Evolutionary conservation across 2,113 vertebrate species (phyloP), one percentile per base, ranked within the genome.

Genomic region (Pelecanus crispus): DNA sequence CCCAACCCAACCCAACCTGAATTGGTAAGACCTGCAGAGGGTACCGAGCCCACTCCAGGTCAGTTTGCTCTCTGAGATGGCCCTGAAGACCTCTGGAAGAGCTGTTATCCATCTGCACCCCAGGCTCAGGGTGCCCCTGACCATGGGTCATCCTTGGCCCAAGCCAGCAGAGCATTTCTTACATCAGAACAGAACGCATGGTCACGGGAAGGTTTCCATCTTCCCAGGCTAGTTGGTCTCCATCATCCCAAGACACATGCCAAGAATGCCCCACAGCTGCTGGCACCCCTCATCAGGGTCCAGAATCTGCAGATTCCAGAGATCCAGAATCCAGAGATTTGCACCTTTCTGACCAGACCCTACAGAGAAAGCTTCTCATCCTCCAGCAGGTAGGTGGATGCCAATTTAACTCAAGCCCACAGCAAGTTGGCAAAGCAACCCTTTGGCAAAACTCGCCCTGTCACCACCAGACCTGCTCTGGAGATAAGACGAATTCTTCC

Each of bases 401-500:
- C 20, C 38, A 67, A 5, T 36, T 81, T 7, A 53, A 47, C 67
- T 49, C 32, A 38, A 31, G 22, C 16, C 56, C 67, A 52, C 15
- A 81, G 72, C 0, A 3, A 80, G 32, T 1, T 94, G 96, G 89
- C 70, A 70, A 38, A 88, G 66, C 31, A 70, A 3, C 28, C 34
- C 47, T 32, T 68, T 88, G 86, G 92, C 79, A 95, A 26, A 53
- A 21, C 49, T 40, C 4, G 0, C 24, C 73, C 84, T 94, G 91
- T 92, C 92, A 86, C 79, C 86, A 91, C 42, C 78, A 82, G 75
- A 92, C 34, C 88, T 81, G 90, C 66, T n/a, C 68, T 89, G 80
- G 62, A 94, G 91, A 92, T 61, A 93, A 94, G 81, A 94, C 3
- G 4, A 92, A 91, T 91, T 91, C 75, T 42, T 82, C 67, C 90